A percentile compares a stretch with the other conserved stretches of the same genome.
Evolutionary conservation across 2,888 invertebrate species (phyloP).

Genomic region (Drosophila tripunctata): DNA sequence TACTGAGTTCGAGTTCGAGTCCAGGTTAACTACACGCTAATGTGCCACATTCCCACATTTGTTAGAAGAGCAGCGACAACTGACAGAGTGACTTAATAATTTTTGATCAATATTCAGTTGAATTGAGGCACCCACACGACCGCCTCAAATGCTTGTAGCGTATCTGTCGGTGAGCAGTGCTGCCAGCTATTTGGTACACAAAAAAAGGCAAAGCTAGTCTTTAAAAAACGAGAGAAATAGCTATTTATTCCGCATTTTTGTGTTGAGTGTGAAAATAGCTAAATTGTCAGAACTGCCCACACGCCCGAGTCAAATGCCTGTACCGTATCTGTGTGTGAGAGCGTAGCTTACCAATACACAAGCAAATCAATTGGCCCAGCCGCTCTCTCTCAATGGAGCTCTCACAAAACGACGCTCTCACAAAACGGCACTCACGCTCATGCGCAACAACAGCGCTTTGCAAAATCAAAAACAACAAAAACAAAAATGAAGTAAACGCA

Average conservation of each 20-base stretch:
- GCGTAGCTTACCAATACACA: slow-evolving; percentile 7
- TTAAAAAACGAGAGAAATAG: too few relatives aligned
- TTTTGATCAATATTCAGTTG: slow-evolving; percentile 32
- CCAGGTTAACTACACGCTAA: slow-evolving; percentile 56
- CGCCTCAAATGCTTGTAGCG: slow-evolving; percentile 37
- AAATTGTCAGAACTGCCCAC: too few relatives aligned
- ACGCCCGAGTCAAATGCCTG: slow-evolving; percentile 24
- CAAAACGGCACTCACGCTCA: slow-evolving; percentile 44
- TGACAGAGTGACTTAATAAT: slow-evolving; percentile 48
- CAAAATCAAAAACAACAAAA: slow-evolving; percentile 36
- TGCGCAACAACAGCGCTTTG: slow-evolving; percentile 60
- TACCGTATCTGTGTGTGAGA: slow-evolving; percentile 32
- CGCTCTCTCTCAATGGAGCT: slow-evolving; percentile 20
- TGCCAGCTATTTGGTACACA: too few relatives aligned
- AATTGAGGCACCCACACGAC: slow-evolving; percentile 39
- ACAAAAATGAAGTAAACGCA: slow-evolving; percentile 22
- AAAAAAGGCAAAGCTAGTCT: too few relatives aligned
- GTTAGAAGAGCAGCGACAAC: slow-evolving; percentile 3
- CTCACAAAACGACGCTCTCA: slow-evolving; percentile 2
- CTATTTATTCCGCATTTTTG: too few relatives aligned
- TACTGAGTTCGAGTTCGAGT: slow-evolving; percentile 44
- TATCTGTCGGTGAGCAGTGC: slow-evolving; percentile 16
- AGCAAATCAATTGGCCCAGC: slow-evolving; percentile 4
- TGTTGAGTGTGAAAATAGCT: too few relatives aligned
- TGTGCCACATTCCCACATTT: slow-evolving; percentile 66